phyloP scores from a whole-genome alignment of 1,140 invertebrate species.

The Megalopta genalis region DNA sequence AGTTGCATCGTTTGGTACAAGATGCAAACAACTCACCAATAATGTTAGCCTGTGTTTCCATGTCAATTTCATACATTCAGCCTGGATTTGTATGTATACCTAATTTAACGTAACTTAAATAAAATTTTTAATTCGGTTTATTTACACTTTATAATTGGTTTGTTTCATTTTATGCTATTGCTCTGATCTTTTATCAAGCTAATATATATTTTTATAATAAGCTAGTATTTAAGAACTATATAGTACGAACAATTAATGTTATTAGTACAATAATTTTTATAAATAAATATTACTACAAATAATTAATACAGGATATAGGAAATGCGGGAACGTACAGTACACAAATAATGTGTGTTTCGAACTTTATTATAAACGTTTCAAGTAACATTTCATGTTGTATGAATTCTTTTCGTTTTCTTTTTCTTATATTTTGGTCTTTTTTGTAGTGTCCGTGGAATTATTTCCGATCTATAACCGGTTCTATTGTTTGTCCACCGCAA shows the following conservation, averaged over 20 bases:
- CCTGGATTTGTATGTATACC: slow-evolving; percentile 67
- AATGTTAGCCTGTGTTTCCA: slow-evolving; percentile 68
- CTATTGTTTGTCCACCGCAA: slow-evolving; percentile 93
- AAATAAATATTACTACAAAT: slow-evolving; percentile 2
- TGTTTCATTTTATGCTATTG: not conserved
- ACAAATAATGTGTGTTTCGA: slow-evolving; percentile 24
- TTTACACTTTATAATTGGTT: slow-evolving; percentile 5
- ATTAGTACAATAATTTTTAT: too few species aligned
- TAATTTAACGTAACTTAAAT: slow-evolving; percentile 59
- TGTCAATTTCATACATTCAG: slow-evolving; percentile 70
- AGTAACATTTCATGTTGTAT: slow-evolving; percentile 32
- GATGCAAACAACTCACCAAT: slow-evolving; percentile 66
- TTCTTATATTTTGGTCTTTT: slow-evolving; percentile 1
- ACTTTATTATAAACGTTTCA: slow-evolving; percentile 48
- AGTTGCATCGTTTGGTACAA: slow-evolving; percentile 69
- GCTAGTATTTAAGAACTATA: not conserved
- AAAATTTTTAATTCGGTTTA: slow-evolving; percentile 25
- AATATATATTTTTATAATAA: too few species aligned
- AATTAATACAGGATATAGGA: not conserved
- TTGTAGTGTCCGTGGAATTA: slow-evolving; percentile 51
- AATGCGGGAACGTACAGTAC: not conserved
- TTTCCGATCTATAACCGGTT: slow-evolving; percentile 81
- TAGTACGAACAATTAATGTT: not conserved
- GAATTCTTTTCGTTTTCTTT: slow-evolving; percentile 18
- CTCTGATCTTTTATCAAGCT: too few species aligned